A percentile compares a stretch with the other conserved stretches of the same genome.
Conservation (phyloP, 2,113 vertebrate genomes). For the Psittacula cyanocephala region DNA sequence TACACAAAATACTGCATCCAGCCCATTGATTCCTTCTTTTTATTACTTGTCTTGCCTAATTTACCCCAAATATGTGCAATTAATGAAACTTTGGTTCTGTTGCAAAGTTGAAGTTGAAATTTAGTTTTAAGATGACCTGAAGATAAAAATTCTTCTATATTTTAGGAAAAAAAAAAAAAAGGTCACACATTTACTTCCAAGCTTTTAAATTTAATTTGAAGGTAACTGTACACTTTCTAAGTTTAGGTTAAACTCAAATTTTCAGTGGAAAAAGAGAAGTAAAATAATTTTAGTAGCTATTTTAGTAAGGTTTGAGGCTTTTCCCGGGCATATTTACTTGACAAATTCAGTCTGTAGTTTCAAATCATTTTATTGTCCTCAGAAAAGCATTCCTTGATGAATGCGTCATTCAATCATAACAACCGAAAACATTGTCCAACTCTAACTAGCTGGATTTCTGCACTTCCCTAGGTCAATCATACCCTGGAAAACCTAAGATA, state of each 20-base stretch:
- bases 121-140: neutral
- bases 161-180: neutral
- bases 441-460: slow-evolving; percentile 3
- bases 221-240: neutral
- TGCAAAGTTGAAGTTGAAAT: neutral
- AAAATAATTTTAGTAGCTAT: neutral
- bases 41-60: neutral
- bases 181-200: neutral
- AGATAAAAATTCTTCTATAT: neutral
- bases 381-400: neutral
- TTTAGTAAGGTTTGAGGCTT: neutral
- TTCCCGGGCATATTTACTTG: neutral
- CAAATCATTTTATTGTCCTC: neutral
- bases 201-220: neutral
- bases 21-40: neutral
- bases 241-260: neutral
- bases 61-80: neutral
- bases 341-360: neutral
- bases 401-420: neutral
- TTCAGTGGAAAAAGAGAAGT: neutral
- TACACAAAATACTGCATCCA: neutral
- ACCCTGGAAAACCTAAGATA: slow-evolving; percentile 84
- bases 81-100: neutral
- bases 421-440: neutral
- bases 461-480: slow-evolving; percentile 74